phyloP scores from a whole-genome alignment of 2,888 invertebrate genomes.

The Heliconius cydno region DNA sequence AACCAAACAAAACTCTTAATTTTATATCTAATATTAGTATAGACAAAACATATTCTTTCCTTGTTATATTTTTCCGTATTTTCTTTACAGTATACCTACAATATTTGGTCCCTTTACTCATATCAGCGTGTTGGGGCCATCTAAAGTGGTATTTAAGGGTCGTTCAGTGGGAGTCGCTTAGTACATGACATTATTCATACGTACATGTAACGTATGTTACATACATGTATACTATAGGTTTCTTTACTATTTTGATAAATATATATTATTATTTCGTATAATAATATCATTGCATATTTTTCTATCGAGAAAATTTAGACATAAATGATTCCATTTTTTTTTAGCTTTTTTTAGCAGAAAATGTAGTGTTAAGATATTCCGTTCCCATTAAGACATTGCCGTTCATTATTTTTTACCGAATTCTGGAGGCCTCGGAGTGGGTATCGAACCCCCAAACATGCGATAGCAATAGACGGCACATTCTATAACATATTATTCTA shows the following conservation, averaged over 20 bases:
- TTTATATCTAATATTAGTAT: neutral
- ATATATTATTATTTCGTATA: too few relatives aligned
- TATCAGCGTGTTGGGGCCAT: conserved; percentile 23
- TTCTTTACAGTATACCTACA: neutral
- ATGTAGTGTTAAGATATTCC: neutral
- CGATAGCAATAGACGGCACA: neutral
- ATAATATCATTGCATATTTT: too few relatives aligned
- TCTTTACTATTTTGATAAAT: too few relatives aligned
- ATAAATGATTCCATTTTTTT: neutral
- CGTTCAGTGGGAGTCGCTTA: neutral
- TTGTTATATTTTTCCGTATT: too few relatives aligned
- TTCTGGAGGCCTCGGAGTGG: neutral
- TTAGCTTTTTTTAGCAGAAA: neutral
- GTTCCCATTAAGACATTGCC: neutral
- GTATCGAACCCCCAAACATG: too few relatives aligned
- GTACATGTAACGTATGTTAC: too few relatives aligned
- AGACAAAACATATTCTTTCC: too few relatives aligned
- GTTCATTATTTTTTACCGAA: neutral
- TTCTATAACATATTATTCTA: neutral
- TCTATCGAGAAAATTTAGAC: too few relatives aligned
- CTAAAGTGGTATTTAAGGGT: conserved; percentile 29
- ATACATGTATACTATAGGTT: too few relatives aligned
- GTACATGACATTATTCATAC: too few relatives aligned
- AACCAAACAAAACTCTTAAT: neutral
- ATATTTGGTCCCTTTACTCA: conserved; percentile 6